phyloP scores from a whole-genome alignment of 30 jellyfish, hydroid and myxozoan species.

The Euphysa ruthae region DNA sequence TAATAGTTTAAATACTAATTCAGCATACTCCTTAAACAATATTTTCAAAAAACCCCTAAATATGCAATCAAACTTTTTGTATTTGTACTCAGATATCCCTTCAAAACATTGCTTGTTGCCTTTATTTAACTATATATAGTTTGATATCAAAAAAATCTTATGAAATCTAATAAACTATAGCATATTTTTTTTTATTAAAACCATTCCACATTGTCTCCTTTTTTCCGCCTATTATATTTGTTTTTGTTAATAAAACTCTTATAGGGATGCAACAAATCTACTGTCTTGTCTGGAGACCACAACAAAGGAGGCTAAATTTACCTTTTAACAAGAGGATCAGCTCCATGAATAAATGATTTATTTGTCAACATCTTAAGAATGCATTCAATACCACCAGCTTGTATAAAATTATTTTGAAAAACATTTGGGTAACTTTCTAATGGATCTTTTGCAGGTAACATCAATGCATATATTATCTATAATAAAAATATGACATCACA shows the following conservation, averaged over 20 bases:
- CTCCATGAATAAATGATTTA: slow-evolving; percentile 38
- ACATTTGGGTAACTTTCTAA: slow-evolving; percentile 39
- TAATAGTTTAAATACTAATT: too few species aligned
- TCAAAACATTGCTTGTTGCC: too few species aligned
- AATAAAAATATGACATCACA: neutral
- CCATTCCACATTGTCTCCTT: too few species aligned
- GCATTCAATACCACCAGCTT: slow-evolving; percentile 93
- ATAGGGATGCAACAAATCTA: neutral
- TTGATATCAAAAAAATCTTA: too few species aligned
- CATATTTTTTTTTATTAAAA: too few species aligned
- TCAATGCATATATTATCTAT: slow-evolving; percentile 68
- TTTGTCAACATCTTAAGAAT: slow-evolving; percentile 63
- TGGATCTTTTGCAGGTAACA: slow-evolving; percentile 82
- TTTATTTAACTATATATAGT: too few species aligned
- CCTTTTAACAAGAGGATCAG: slow-evolving; percentile 75
- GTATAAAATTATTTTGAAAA: slow-evolving; percentile 74
- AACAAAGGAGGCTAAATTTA: neutral
- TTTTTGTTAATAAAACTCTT: neutral
- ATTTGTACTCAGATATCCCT: too few species aligned
- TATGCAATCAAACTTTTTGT: too few species aligned
- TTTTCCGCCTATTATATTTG: too few species aligned
- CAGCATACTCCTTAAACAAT: too few species aligned
- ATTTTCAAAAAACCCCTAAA: too few species aligned
- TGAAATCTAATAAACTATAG: too few species aligned
- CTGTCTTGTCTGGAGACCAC: neutral